phyloP scores from a whole-genome alignment of 2,113 vertebrate species.

The Aspidoscelis tigris region DNA sequence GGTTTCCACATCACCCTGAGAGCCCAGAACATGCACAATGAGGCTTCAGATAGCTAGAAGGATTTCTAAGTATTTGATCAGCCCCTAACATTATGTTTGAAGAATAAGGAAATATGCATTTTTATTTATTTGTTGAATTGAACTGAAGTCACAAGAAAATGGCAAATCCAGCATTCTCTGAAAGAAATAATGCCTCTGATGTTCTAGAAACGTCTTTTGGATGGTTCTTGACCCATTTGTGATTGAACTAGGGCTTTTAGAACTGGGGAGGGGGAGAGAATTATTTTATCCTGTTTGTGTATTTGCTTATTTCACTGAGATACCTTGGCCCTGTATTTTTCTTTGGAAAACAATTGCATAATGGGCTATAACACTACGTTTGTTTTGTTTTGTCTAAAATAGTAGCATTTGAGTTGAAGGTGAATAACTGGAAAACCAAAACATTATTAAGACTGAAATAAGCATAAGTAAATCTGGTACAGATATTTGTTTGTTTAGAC shows the following conservation, averaged over 20 bases:
- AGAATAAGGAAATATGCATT: neutral
- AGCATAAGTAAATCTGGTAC: neutral
- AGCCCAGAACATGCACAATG: neutral
- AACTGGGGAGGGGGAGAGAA: neutral
- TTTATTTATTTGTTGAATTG: neutral
- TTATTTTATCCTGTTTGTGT: no score
- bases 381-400: neutral
- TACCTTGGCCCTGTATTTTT: no score
- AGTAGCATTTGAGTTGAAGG: neutral
- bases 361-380: no score
- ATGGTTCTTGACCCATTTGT: neutral
- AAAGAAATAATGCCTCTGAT: neutral
- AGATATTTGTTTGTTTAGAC: slow-evolving; percentile 12
- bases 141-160: neutral
- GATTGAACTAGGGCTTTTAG: neutral
- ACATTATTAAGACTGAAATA: slow-evolving; percentile 26
- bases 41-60: neutral
- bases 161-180: neutral
- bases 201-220: neutral
- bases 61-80: no score
- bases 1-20: neutral
- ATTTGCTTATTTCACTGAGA: no score
- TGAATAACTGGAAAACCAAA: neutral
- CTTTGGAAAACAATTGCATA: no score
- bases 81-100: no score